Base-by-base conservation (phyloP, 2,113 vertebrate species). In the Trinectes maculatus region DNA sequence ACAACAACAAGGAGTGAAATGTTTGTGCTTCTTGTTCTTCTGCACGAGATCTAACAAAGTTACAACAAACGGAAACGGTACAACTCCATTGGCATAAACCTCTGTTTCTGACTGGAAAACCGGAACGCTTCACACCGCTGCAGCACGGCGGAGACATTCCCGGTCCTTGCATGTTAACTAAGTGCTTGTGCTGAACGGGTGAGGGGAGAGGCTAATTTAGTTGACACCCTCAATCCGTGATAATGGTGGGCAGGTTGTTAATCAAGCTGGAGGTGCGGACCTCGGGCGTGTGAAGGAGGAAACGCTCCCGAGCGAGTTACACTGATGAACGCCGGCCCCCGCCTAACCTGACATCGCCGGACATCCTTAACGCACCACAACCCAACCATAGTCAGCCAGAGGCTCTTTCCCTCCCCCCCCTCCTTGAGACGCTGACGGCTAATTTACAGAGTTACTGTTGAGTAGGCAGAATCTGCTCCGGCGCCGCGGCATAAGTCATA, bases 161-260 rank as follows among this genome's bases (percentile, higher is more conserved):
- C 40, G 80, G 58, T 77, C 75, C 57, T 10, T 82, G 82, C 82
- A 86, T 89, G 83, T 87, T 86, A 90, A 91, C 86, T 47, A 86
- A 77, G 78, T 49, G 77, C 47, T 68, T 5, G 47, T 51, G 67
- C 77, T 82, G 75, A 74, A 83, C 60, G 85, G 85, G 64, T 79
- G 84, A 88, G 62, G 73, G 87, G 87, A 85, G 86, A 87, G 87
- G 85, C 87, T 91, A 89, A 91, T 91, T 92, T 56, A 86, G 85
- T 85, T 88, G 90, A 91, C 89, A 90, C 77, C 69, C 79, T 86
- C 81, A 65, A 82, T 87, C 68, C 73, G 61, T 65, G 84, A 62
- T 88, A 85, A 85, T 61, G 75, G 82, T 55, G 73, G 85, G 87
- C 89, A 87, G 89, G 84, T 76, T 90, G 91, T 87, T 91, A 92